These are phyloP conservation scores for Melikaiella ostensackeni DNA, from an alignment of 2,888 invertebrate genomes.

Conservation along the genomic window DNA sequence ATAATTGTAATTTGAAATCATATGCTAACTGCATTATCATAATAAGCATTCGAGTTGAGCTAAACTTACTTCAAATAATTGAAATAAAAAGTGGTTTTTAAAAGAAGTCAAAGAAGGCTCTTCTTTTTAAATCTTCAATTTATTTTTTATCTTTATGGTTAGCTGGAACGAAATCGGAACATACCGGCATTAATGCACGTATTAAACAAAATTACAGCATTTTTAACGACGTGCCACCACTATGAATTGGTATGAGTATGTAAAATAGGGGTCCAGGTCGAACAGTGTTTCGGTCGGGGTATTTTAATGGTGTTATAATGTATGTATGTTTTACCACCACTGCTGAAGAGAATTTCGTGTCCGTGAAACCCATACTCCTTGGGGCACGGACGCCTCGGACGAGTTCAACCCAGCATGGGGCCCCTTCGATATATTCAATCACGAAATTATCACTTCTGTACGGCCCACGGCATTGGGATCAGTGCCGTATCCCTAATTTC, in stretches of 20 bases:
- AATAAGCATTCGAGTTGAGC: neutral
- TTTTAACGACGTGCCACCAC: constrained; percentile 64
- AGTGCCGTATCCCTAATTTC: constrained; percentile 39
- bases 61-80: neutral
- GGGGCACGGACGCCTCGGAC: constrained; percentile 66
- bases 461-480: constrained; percentile 51
- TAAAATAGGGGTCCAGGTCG: constrained; percentile 68
- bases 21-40: neutral
- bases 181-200: constrained; percentile 39
- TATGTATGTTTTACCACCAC: constrained; percentile 72
- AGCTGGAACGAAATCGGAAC: neutral
- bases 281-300: constrained; percentile 65
- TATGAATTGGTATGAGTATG: constrained; percentile 59
- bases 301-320: constrained; percentile 76
- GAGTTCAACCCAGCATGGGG: constrained; percentile 72
- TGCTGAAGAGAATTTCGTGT: constrained; percentile 30
- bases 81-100: neutral
- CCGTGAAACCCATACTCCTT: constrained; percentile 56
- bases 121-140: neutral
- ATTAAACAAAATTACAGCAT: constrained; percentile 60
- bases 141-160: neutral
- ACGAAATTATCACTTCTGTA: constrained; percentile 77
- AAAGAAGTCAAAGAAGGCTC: neutral
- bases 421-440: constrained; percentile 76
- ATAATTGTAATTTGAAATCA: no score